Evolutionary conservation across 2,888 invertebrate genomes (phyloP).

Genomic region (Ochlodes sylvanus): DNA sequence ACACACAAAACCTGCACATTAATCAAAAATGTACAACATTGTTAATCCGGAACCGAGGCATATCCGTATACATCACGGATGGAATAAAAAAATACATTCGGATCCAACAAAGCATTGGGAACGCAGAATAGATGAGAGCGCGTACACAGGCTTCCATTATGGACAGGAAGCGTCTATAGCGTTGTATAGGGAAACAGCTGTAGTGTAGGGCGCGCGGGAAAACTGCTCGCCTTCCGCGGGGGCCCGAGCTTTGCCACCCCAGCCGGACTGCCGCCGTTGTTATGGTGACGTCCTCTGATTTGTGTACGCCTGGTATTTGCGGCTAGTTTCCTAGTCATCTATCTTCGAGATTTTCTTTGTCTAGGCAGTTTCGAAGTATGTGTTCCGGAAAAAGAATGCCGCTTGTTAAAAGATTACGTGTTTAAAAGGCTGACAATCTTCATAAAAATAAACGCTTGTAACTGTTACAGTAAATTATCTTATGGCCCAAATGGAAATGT

Average conservation of each 20-base stretch:
- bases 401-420: too few relatives aligned
- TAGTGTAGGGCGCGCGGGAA: constrained; percentile 67
- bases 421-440: constrained; percentile 10
- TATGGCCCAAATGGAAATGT: background rate
- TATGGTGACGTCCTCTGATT: constrained; percentile 71
- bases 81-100: constrained; percentile 42
- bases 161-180: constrained; percentile 59
- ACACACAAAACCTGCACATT: constrained; percentile 33
- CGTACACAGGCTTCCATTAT: constrained; percentile 60
- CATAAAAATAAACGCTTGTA: constrained; percentile 18
- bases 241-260: constrained; percentile 59
- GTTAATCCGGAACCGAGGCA: constrained; percentile 33
- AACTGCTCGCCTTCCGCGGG: constrained; percentile 56
- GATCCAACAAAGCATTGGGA: constrained; percentile 47
- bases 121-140: constrained; percentile 59
- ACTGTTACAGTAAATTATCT: constrained; percentile 21
- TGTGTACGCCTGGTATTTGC: constrained; percentile 68
- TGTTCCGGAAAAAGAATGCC: too few relatives aligned
- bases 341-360: constrained; percentile 19
- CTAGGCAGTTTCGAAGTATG: background rate
- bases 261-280: constrained; percentile 60
- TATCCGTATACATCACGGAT: constrained; percentile 32
- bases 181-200: constrained; percentile 67
- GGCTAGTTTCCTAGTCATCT: constrained; percentile 37
- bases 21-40: constrained; percentile 37